phyloP scores from a whole-genome alignment of 2,888 invertebrate genomes.

The Ramazzottius varieornatus region DNA sequence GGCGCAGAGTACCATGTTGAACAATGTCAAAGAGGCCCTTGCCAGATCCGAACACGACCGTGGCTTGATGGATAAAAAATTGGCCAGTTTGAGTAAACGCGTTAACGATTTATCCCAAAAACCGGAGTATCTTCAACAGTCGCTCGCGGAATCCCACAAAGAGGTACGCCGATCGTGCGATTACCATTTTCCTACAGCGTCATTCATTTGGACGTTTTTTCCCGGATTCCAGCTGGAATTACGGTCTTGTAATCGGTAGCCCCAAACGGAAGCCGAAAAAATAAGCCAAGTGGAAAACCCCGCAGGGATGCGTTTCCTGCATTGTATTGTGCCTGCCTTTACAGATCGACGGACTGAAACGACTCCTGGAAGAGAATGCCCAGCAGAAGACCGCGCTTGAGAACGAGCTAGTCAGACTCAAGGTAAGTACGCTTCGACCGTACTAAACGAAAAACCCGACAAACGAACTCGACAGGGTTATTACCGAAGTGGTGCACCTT shows the following conservation, averaged over 20 bases:
- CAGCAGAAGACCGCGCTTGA: too few species aligned
- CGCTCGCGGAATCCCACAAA: neutral
- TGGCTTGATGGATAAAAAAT: neutral
- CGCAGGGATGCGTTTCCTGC: neutral
- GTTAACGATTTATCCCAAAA: neutral
- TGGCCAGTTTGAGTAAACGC: neutral
- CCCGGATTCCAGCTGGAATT: neutral
- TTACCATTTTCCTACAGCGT: neutral
- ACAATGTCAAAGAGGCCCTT: neutral
- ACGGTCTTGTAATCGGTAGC: neutral
- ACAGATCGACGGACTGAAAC: too few species aligned
- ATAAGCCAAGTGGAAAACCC: neutral
- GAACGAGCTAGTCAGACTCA: too few species aligned
- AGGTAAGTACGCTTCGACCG: too few species aligned
- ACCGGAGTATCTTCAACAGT: neutral
- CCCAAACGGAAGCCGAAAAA: neutral
- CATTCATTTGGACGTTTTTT: neutral
- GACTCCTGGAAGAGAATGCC: too few species aligned
- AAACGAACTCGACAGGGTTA: too few species aligned
- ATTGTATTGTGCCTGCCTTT: neutral
- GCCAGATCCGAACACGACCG: neutral
- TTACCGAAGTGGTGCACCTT: too few species aligned
- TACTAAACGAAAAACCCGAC: too few species aligned
- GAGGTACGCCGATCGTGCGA: neutral
- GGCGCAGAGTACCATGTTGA: neutral